These are phyloP conservation scores for Gallinago undulata DNA, from an alignment of 2,113 vertebrate species.

Conservation along the genomic window DNA sequence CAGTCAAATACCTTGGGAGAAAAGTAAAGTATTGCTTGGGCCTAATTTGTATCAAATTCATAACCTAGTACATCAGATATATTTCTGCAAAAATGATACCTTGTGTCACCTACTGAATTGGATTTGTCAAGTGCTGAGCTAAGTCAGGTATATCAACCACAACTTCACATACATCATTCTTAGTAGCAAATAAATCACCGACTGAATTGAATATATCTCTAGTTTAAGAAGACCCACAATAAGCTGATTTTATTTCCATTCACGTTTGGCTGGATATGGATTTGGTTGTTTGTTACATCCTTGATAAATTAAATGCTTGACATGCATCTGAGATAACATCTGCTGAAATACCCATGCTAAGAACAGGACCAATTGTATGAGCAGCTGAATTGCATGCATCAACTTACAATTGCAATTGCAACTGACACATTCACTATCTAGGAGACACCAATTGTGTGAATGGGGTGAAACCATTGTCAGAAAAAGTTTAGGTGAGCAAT, in stretches of 20 bases:
- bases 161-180: background rate
- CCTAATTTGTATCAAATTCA: background rate
- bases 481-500: slow-evolving; percentile 33
- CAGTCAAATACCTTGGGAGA: background rate
- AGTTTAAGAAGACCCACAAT: background rate
- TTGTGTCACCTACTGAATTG: background rate
- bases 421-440: background rate
- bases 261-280: background rate
- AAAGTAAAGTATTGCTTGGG: background rate
- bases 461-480: background rate
- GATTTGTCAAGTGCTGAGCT: slow-evolving; percentile 9
- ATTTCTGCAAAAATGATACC: background rate
- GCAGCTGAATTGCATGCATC: background rate
- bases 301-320: background rate
- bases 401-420: background rate
- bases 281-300: background rate
- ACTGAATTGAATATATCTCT: background rate
- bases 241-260: background rate
- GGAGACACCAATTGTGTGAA: background rate
- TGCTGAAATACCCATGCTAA: background rate
- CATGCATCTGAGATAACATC: background rate
- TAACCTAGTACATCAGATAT: background rate
- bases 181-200: background rate
- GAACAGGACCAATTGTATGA: background rate
- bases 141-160: background rate